These are phyloP conservation scores for Cheirogaleus major DNA, from an alignment of 2,797 vertebrate genomes.

Conservation along the genomic window DNA sequence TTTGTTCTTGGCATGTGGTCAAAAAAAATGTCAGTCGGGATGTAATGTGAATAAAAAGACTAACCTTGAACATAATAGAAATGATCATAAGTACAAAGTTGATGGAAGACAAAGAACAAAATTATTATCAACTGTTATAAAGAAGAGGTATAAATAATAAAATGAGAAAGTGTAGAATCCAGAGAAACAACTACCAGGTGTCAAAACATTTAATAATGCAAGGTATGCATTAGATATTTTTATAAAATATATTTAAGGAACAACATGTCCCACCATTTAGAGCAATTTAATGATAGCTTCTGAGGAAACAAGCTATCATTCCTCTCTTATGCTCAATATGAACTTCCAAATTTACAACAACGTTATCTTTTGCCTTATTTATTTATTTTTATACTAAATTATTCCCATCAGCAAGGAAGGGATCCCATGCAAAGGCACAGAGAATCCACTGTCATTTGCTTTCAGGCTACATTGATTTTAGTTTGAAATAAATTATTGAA, in stretches of 20 bases:
- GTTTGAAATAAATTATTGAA: constrained; percentile 58
- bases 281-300: constrained; percentile 75
- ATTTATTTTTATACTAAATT: constrained; percentile 40
- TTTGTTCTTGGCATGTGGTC: constrained; percentile 24
- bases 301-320: constrained; percentile 71
- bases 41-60: constrained; percentile 65
- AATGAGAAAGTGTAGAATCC: constrained; percentile 46
- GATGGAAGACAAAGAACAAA: constrained; percentile 4
- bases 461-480: constrained; percentile 58
- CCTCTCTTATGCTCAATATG: constrained; percentile 63
- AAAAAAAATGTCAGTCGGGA: constrained; percentile 53
- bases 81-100: constrained; percentile 38
- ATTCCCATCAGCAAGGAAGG: background rate
- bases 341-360: constrained; percentile 72
- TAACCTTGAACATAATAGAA: constrained; percentile 56
- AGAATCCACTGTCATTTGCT: constrained; percentile 26
- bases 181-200: constrained; percentile 71
- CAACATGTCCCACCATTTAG: constrained; percentile 73
- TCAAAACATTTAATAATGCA: constrained; percentile 79
- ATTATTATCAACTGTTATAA: constrained; percentile 42
- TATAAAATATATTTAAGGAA: constrained; percentile 78
- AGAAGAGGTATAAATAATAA: constrained; percentile 69
- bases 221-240: constrained; percentile 68
- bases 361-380: constrained; percentile 58
- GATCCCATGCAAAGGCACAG: background rate